Evolutionary conservation across 2,888 invertebrate genomes (phyloP).

Genomic region (Tupiocoris notatus): DNA sequence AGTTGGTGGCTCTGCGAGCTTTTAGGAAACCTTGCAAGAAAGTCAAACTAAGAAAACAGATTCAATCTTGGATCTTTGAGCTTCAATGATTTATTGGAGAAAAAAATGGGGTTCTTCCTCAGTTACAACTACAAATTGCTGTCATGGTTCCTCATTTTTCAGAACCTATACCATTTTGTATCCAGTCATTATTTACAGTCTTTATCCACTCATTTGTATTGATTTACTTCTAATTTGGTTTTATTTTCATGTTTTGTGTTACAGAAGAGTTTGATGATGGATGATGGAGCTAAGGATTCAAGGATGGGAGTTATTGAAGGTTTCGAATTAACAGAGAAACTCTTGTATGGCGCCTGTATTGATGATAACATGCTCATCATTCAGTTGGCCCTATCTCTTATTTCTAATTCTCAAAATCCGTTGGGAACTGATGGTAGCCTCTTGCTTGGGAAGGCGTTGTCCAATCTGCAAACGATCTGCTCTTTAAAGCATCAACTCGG

Average conservation of each 20-base stretch:
- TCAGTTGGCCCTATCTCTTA: conserved; percentile 67
- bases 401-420: conserved; percentile 58
- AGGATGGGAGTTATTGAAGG: conserved; percentile 71
- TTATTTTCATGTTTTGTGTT: conserved; percentile 19
- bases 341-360: conserved; percentile 61
- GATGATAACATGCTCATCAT: conserved; percentile 63
- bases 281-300: conserved; percentile 65
- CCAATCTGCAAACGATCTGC: conserved; percentile 65
- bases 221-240: no score
- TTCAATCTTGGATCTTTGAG: no score
- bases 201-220: no score
- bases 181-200: no score
- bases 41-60: no score
- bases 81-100: no score
- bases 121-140: no score
- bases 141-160: no score
- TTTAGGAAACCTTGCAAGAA: no score
- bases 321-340: conserved; percentile 69
- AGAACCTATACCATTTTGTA: no score
- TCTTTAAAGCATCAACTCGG: conserved; percentile 62
- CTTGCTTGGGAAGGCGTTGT: conserved; percentile 60
- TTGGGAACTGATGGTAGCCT: conserved; percentile 64
- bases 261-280: conserved; percentile 49
- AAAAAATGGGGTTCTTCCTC: no score
- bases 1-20: no score